A percentile compares a stretch with the other conserved stretches of the same genome.
Evolutionary conservation across 2,113 vertebrate species (phyloP).

Genomic region (Sphaerodactylus townsendi): DNA sequence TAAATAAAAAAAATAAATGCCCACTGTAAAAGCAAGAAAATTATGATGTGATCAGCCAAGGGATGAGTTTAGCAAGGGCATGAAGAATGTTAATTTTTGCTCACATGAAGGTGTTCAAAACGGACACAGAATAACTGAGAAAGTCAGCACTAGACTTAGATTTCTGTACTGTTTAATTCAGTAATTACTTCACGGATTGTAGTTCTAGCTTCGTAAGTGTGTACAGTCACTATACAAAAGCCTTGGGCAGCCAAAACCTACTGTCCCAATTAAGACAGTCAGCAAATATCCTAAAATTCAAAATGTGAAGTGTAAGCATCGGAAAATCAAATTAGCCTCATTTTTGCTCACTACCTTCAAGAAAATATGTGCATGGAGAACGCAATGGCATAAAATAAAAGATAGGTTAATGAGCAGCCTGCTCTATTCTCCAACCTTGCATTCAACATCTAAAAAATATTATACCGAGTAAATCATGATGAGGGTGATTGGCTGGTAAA

Average conservation of each 20-base stretch:
- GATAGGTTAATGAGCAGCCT: not conserved
- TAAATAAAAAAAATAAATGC: too few species aligned
- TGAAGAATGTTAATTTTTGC: not conserved
- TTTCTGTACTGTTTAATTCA: not conserved
- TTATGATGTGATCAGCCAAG: not conserved
- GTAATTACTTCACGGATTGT: not conserved
- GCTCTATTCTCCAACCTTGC: not conserved
- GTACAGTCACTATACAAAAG: not conserved
- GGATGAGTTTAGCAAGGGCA: not conserved
- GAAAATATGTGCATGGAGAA: not conserved
- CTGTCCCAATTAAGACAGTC: not conserved
- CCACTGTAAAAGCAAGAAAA: not conserved
- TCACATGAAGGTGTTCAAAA: not conserved
- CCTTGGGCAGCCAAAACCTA: too few species aligned
- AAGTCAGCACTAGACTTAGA: not conserved
- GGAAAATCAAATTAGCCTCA: not conserved
- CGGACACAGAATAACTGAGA: slow-evolving; percentile 37
- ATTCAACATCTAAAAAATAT: not conserved
- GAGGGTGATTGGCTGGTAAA: too few species aligned
- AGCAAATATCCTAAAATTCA: not conserved
- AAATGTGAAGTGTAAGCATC: not conserved
- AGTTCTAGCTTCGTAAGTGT: not conserved
- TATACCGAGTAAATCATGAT: not conserved
- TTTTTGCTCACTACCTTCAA: not conserved
- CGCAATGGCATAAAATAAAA: not conserved